A percentile compares a stretch with the other conserved stretches of the same genome.
Evolutionary conservation across 1,140 invertebrate species (phyloP).

Genomic region (Drosophila equinoxialis): DNA sequence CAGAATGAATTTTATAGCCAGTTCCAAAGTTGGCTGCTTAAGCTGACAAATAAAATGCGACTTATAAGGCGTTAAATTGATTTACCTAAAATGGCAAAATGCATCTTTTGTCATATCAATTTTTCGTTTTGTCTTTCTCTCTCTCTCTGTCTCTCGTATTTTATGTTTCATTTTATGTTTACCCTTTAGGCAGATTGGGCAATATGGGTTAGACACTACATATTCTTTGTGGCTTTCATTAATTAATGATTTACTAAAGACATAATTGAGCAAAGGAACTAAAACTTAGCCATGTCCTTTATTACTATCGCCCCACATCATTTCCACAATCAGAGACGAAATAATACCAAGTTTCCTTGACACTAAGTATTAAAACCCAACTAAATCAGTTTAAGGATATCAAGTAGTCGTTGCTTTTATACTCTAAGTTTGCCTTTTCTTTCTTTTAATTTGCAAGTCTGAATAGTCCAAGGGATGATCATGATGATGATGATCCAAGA

Average conservation of each 20-base stretch:
- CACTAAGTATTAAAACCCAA: too few species aligned
- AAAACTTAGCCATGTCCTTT: too few species aligned
- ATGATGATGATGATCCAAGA: background rate
- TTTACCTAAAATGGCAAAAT: constrained; percentile 67
- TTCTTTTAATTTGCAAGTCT: constrained; percentile 33
- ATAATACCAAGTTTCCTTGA: too few species aligned
- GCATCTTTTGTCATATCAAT: constrained; percentile 44
- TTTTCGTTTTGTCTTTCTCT: constrained; percentile 4
- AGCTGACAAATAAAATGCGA: constrained; percentile 65
- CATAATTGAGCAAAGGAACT: too few species aligned
- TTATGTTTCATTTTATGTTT: background rate
- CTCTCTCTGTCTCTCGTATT: constrained; percentile 13
- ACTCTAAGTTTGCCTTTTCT: background rate
- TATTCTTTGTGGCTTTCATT: too few species aligned
- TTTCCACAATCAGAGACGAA: too few species aligned
- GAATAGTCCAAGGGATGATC: constrained; percentile 3
- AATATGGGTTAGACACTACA: too few species aligned
- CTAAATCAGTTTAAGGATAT: background rate
- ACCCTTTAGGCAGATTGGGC: too few species aligned
- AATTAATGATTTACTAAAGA: too few species aligned
- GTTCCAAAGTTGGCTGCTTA: constrained; percentile 36
- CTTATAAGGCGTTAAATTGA: constrained; percentile 52
- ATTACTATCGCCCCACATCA: too few species aligned
- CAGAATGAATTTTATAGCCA: constrained; percentile 43
- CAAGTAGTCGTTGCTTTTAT: background rate